Percentiles rank a stretch among this genome's conserved stretches.
Conservation (phyloP, 2,888 invertebrate genomes). For the Lacanobia oleracea region DNA sequence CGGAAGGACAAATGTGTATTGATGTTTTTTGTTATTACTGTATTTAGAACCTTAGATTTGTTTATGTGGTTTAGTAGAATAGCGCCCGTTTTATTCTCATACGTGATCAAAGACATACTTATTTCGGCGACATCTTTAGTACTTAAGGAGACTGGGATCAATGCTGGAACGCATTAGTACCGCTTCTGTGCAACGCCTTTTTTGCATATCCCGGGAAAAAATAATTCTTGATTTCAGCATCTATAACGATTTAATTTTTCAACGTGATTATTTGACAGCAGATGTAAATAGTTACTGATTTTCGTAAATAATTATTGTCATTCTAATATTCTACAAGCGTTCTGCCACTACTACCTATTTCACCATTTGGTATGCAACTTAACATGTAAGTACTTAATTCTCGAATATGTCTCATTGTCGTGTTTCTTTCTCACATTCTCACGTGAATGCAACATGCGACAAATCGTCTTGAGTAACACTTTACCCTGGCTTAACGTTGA, state of each 20-base stretch:
- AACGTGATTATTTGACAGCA: too few relatives aligned
- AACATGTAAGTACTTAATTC: slow-evolving; percentile 35
- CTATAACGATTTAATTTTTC: too few relatives aligned
- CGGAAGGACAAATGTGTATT: slow-evolving; percentile 16
- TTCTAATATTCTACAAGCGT: neutral
- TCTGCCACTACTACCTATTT: slow-evolving; percentile 35
- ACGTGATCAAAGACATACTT: too few relatives aligned
- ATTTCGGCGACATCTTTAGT: too few relatives aligned
- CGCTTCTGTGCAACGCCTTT: too few relatives aligned
- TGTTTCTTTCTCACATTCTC: slow-evolving; percentile 71
- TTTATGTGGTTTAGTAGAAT: neutral
- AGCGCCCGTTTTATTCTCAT: too few relatives aligned
- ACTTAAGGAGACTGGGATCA: too few relatives aligned
- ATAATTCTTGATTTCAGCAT: too few relatives aligned
- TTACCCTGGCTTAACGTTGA: slow-evolving; percentile 40
- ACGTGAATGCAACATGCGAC: slow-evolving; percentile 63
- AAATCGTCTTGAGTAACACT: slow-evolving; percentile 66
- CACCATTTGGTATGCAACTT: slow-evolving; percentile 46
- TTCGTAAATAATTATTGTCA: too few relatives aligned
- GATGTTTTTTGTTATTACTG: neutral
- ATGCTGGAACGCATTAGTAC: too few relatives aligned
- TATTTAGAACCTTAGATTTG: neutral
- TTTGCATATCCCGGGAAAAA: too few relatives aligned
- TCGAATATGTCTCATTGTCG: slow-evolving; percentile 68
- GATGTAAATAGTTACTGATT: too few relatives aligned